Percentiles rank a stretch among this genome's conserved stretches.
phyloP scores from a whole-genome alignment of 1,140 invertebrate genomes.

The Heliconius hermathena region DNA sequence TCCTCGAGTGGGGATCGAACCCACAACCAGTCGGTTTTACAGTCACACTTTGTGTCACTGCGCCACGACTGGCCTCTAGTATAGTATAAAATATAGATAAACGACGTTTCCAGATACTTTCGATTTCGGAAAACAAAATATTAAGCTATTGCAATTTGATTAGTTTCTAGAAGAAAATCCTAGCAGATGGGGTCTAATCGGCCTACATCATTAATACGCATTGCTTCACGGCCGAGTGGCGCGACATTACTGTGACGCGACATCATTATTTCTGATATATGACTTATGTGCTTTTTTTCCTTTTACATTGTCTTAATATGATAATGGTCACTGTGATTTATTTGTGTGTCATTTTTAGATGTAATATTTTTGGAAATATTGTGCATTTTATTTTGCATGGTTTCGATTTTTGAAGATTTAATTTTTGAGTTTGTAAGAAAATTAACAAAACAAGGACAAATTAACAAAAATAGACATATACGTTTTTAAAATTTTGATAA shows the following conservation, averaged over 20 bases:
- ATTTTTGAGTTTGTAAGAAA: no score
- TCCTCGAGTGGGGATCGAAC: no score
- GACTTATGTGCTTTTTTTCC: constrained; percentile 24
- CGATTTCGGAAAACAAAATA: neutral
- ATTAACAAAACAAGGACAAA: no score
- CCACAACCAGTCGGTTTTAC: no score
- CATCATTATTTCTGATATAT: constrained; percentile 62
- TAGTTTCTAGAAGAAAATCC: constrained; percentile 22
- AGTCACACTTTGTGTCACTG: no score
- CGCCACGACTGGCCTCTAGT: neutral
- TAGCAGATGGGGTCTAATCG: constrained; percentile 51
- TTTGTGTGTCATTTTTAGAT: neutral
- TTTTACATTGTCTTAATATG: constrained; percentile 25
- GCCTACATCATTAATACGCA: constrained; percentile 62
- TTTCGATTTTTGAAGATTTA: neutral
- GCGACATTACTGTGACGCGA: constrained; percentile 43
- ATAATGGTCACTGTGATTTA: constrained; percentile 23
- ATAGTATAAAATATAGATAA: neutral
- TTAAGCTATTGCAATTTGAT: constrained; percentile 15
- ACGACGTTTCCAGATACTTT: neutral
- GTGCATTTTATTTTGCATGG: neutral
- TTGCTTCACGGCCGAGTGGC: constrained; percentile 52
- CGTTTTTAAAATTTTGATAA: no score
- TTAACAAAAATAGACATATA: no score
- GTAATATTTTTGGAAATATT: neutral